Base-by-base conservation (phyloP, 2,888 invertebrate species). In the Blastobasis adustella region DNA sequence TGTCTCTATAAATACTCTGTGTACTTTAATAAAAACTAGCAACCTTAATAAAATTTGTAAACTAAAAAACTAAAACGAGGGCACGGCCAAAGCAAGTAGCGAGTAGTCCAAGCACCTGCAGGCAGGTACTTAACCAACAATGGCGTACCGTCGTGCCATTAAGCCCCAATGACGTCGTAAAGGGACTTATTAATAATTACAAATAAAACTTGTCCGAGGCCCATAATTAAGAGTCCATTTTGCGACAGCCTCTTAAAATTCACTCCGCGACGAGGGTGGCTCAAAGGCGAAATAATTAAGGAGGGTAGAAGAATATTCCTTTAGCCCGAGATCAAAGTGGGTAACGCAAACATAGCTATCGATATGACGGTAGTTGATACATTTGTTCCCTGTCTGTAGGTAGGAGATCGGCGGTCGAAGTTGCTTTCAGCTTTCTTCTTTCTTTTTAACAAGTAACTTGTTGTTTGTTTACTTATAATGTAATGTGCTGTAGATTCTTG, bases 261-360 rank as follows among this genome's bases (percentile, higher is more conserved):
- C 85, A 78, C 74, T 77, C 73, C 78, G 69, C 80, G 79, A 71
- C 58, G 58, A 62, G 62, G 65, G 77, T 74, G 78, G 75, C 78
- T 82, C 79, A 81, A 81, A 84, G 79, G 82, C 77, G 76, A 84
- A 85, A 87, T 87, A 86, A 87, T 87, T 87, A 87, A 81, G 79
- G 73, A 74, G 78, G 78, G 75, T 71, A 76, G 77, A 83, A 85
- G 82, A 84, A 83, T 83, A 82, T 79, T 77, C 71, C 71, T 73
- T 72, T 71, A 69, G 73, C 67, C 71, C 58, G 67, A 79, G 79
- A 87, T 87, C 86, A 86, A 87, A 87, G 84, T 67, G 68, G 66
- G 66, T 68, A 23, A 23, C 23, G 23, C 23, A 23, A 23, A 23
- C 23, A 23, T 23, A 23, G 23, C 23, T 23, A 23, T 23, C 23